These are phyloP conservation scores for Scaptomyza caliginosa DNA, from an alignment of 2,888 invertebrate genomes.

Conservation along the genomic window DNA sequence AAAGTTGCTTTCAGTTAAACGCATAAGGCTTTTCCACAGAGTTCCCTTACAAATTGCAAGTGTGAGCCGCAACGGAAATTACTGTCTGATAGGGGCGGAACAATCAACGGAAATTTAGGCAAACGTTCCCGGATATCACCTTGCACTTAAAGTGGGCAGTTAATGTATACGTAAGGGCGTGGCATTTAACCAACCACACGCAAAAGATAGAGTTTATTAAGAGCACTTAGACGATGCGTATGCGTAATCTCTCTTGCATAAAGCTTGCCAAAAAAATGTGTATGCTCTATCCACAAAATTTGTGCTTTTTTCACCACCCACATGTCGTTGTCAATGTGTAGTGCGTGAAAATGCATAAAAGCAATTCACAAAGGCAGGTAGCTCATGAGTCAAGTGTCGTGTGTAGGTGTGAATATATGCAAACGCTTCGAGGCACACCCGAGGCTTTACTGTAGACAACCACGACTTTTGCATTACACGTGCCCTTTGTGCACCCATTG, in stretches of 20 bases:
- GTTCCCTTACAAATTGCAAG: constrained; percentile 4
- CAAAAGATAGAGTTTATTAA: neutral
- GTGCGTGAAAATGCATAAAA: constrained; percentile 26
- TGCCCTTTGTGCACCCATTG: neutral
- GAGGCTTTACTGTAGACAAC: constrained; percentile 15
- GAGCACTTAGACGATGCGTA: constrained; percentile 1
- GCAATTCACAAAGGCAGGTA: constrained; percentile 15
- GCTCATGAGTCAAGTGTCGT: constrained; percentile 21
- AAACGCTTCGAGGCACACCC: constrained; percentile 37
- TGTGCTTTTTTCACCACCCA: neutral
- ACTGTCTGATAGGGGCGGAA: constrained; percentile 9
- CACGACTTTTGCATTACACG: neutral
- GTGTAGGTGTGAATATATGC: constrained; percentile 21
- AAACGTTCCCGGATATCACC: constrained; percentile 27
- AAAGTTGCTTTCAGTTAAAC: neutral
- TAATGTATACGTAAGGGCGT: neutral
- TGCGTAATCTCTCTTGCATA: constrained; percentile 4
- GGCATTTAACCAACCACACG: neutral
- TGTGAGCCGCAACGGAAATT: constrained; percentile 21
- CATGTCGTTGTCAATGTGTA: constrained; percentile 1
- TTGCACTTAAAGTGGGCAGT: constrained; percentile 2
- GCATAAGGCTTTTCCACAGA: neutral
- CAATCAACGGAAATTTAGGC: constrained; percentile 29
- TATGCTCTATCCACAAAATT: neutral
- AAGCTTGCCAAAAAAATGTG: neutral